These are phyloP conservation scores for Hylaeus anthracinus DNA, from an alignment of 1,140 invertebrate species.

Conservation along the genomic window DNA sequence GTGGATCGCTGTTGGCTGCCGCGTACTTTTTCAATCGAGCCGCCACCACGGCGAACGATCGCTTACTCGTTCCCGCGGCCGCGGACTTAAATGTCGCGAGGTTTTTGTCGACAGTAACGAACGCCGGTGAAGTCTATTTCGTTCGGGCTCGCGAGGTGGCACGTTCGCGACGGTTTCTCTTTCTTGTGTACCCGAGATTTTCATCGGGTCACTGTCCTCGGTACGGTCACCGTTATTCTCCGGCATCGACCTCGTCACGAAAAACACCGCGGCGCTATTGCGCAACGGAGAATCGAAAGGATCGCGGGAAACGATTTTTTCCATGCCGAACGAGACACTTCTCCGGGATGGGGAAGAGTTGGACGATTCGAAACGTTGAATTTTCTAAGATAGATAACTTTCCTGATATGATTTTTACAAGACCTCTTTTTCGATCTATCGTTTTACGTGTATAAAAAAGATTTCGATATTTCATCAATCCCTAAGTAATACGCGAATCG, in stretches of 20 bases:
- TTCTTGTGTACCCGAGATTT: slow-evolving; percentile 63
- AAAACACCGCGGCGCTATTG: slow-evolving; percentile 42
- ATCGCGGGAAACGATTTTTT: slow-evolving; percentile 15
- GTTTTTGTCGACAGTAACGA: slow-evolving; percentile 46
- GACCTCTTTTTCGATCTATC: too few species aligned
- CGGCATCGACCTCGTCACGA: slow-evolving; percentile 58
- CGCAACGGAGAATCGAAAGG: slow-evolving; percentile 5
- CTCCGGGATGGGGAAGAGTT: too few species aligned
- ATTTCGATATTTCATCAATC: too few species aligned
- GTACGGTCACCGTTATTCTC: slow-evolving; percentile 59
- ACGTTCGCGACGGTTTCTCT: slow-evolving; percentile 60
- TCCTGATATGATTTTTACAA: too few species aligned
- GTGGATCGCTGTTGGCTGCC: background rate
- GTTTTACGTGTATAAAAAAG: too few species aligned
- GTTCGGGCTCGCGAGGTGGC: slow-evolving; percentile 35
- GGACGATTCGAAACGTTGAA: too few species aligned
- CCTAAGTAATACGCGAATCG: too few species aligned
- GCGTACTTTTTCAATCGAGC: slow-evolving; percentile 1
- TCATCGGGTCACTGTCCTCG: slow-evolving; percentile 68
- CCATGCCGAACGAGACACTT: too few species aligned
- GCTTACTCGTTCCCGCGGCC: slow-evolving; percentile 12
- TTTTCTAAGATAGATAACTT: too few species aligned
- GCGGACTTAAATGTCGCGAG: slow-evolving; percentile 28
- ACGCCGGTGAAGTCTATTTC: slow-evolving; percentile 62
- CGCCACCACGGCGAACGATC: background rate